Conservation (phyloP, 2,797 vertebrate species). For the Craterocephalus amniculus region DNA sequence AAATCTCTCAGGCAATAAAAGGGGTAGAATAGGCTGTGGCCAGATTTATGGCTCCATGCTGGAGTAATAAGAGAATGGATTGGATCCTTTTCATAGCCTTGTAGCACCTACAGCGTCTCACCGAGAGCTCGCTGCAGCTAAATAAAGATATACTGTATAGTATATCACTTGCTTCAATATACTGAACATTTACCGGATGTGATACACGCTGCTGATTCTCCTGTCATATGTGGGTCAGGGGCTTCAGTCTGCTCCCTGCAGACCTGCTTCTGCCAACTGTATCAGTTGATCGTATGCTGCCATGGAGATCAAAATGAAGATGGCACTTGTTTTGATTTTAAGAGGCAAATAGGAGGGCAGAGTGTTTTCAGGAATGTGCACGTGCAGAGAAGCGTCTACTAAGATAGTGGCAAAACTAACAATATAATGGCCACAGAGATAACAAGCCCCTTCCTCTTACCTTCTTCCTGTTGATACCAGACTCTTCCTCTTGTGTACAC, state of each 20-base stretch:
- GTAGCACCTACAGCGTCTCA: constrained; percentile 27
- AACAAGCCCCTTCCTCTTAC: constrained; percentile 59
- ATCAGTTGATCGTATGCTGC: constrained; percentile 64
- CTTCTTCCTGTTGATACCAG: constrained; percentile 62
- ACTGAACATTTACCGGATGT: constrained; percentile 16
- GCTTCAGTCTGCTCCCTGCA: constrained; percentile 47
- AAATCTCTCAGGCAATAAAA: constrained; percentile 50
- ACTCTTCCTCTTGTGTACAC: constrained; percentile 19
- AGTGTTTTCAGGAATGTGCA: constrained; percentile 47
- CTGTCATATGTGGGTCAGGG: constrained; percentile 64
- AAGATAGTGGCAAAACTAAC: constrained; percentile 41
- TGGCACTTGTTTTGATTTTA: constrained; percentile 24
- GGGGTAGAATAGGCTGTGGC: constrained; percentile 22
- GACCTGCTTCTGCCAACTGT: constrained; percentile 48
- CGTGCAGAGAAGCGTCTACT: constrained; percentile 50
- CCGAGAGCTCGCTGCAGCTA: constrained; percentile 23
- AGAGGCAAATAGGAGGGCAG: constrained; percentile 12
- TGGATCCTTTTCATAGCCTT: constrained; percentile 39
- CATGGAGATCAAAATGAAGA: constrained; percentile 53
- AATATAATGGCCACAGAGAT: constrained; percentile 56
- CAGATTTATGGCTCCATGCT: constrained; percentile 62
- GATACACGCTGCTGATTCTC: constrained; percentile 21
- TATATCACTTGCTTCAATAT: constrained; percentile 37
- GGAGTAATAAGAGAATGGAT: constrained; percentile 63
- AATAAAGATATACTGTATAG: constrained; percentile 33